Base-by-base conservation (phyloP, 2,113 vertebrate genomes). In the Euleptes europaea region DNA sequence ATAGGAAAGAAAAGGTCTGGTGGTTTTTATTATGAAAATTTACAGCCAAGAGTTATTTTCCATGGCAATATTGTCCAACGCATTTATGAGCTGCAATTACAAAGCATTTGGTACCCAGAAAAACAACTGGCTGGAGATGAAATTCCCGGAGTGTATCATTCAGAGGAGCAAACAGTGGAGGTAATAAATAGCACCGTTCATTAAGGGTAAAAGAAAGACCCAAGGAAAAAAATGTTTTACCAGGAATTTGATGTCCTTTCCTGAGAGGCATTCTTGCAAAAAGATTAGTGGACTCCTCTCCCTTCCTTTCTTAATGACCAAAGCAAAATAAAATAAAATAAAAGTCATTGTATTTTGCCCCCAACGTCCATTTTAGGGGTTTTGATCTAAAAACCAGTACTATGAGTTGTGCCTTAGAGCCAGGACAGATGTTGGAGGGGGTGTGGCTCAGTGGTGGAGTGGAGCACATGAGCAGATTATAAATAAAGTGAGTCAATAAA, bases 1-100 rank as follows among this genome's bases (percentile, higher is more conserved):
- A 88, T 6, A 9, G 49, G 77, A 84, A 89, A 90, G 90, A 40
- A 67, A 88, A 92, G 87, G 80, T 90, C 91, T 83, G 84, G 71
- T 90, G 91, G 38, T 80, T 92, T 91, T 91, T 88, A 86, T 88
- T 78, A 90, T 90, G 84, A 89, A 93, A 89, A 94, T 92, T 93
- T 93, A 90, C 91, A 91, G 90, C 85, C 26, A 63, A 92, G 86
- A 91, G 92, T 89, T 94, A 87, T 92, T 90, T 93, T 93, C 93
- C 93, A 72, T 86, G 91, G 94, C 90, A 71, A 63, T 92, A 26
- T 63, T 63, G 81, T 80, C 92, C 81, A 6, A 89, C 12, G 26
- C 90, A 70, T 88, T 93, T 91, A 90, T 80, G 90, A 95, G 88
- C 91, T 76, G 88, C 91, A 89, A 92, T 93, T 93, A 91, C 91